Evolutionary conservation across 2,888 invertebrate genomes (phyloP), one percentile per base, ranked within the genome.

Genomic region (Acanthosepion pharaonis): DNA sequence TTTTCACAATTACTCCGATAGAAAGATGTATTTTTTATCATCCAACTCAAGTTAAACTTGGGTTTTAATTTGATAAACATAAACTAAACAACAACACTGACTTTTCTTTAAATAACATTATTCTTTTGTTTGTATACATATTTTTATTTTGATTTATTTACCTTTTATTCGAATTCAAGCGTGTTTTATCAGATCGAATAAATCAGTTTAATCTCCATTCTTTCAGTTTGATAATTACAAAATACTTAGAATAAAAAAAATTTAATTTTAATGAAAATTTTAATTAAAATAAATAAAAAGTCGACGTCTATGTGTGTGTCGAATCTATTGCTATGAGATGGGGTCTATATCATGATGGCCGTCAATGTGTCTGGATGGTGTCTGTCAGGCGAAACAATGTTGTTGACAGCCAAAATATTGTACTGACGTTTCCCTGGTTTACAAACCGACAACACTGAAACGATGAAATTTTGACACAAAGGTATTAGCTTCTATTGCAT

Each of bases 391-490:
- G n/a, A n/a, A 33, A 15, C 78, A 78, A 78, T 78, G 78, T 78
- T 78, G 78, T 78, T 78, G 78, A 78, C n/a, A 78, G 78, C 4
- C n/a, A n/a, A 78, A 78, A 78, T 15, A 78, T 78, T 33, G 78
- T 78, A 78, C n/a, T n/a, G 78, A 78, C 78, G 78, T 78, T 78
- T 78, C 78, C n/a, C 78, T n/a, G 78, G 78, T n/a, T 78, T 78
- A 78, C 78, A 78, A 78, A 78, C 59, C 59, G 59, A 59, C 59
- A 78, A n/a, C 78, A 18, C n/a, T 78, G 78, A 78, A 78, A 78
- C 78, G 78, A 78, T 78, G 78, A 78, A 78, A 78, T 78, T 78
- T n/a, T 78, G 78, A 78, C 78, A 78, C 78, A 78, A 78, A 78
- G 78, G 78, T 78, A 78, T 33, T n/a, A 11, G 78, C 11, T 78